phyloP scores from a whole-genome alignment of 2,113 vertebrate species.

The Gymnorhina tibicen region DNA sequence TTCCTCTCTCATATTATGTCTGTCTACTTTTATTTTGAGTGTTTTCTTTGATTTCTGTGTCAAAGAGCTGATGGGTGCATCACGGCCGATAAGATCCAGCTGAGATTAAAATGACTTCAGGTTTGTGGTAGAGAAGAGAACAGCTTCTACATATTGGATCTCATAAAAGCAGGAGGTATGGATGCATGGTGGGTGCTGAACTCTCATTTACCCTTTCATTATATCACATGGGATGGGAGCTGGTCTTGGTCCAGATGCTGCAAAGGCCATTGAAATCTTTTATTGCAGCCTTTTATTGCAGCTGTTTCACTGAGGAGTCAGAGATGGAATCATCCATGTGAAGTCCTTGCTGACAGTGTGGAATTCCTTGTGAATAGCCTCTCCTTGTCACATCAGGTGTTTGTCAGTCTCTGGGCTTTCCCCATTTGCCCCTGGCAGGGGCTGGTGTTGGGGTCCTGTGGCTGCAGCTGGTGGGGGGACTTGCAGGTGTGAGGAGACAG shows the following conservation, averaged over 20 bases:
- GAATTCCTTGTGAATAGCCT: neutral
- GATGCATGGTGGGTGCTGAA: neutral
- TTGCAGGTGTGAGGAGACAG: accelerated
- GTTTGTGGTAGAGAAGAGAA: constrained; percentile 34
- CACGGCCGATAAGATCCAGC: constrained; percentile 14
- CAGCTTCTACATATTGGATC: constrained; percentile 9
- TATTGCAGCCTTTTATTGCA: neutral
- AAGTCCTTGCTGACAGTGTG: accelerated
- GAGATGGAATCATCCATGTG: neutral
- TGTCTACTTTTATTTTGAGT: neutral
- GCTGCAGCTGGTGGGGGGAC: neutral
- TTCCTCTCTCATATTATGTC: neutral
- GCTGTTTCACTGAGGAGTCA: neutral
- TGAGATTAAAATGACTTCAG: constrained; percentile 54
- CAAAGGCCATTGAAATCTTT: neutral
- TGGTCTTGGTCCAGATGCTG: neutral
- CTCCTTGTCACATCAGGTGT: neutral
- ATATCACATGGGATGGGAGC: neutral
- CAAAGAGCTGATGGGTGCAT: constrained; percentile 8
- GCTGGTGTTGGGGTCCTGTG: accelerated
- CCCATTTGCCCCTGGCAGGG: neutral
- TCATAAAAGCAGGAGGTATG: neutral
- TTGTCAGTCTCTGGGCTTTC: neutral
- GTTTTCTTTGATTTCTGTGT: constrained; percentile 43
- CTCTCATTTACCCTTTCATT: constrained; percentile 3